Evolutionary conservation across 2,888 invertebrate genomes (phyloP).

Genomic region (Philereme transversata): DNA sequence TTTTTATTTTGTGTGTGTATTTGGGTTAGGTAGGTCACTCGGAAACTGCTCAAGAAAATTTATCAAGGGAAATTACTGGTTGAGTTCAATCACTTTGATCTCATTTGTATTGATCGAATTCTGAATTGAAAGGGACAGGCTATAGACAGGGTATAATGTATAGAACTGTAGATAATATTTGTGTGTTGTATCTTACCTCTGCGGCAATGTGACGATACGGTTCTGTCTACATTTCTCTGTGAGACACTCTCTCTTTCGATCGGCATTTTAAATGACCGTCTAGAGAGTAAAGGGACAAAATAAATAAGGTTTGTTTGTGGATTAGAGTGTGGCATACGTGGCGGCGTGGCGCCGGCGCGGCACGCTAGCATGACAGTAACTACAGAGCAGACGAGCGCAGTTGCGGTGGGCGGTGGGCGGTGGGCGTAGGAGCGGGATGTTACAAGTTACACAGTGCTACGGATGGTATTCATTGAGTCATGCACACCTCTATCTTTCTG

Average conservation of each 20-base stretch:
- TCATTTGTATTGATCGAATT: slow-evolving; percentile 6
- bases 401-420: slow-evolving; percentile 79
- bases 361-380: slow-evolving; percentile 81
- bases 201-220: slow-evolving; percentile 79
- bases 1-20: slow-evolving; percentile 26
- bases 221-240: slow-evolving; percentile 84
- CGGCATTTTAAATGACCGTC: slow-evolving; percentile 87
- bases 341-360: slow-evolving; percentile 48
- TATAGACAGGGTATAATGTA: slow-evolving; percentile 35
- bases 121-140: slow-evolving; percentile 4
- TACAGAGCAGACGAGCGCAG: slow-evolving; percentile 84
- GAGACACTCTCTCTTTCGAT: slow-evolving; percentile 82
- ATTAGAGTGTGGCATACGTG: slow-evolving; percentile 75
- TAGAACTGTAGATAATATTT: slow-evolving; percentile 61
- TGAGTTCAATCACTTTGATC: slow-evolving; percentile 14
- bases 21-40: slow-evolving; percentile 30
- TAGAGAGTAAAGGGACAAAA: slow-evolving; percentile 86
- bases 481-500: slow-evolving; percentile 99
- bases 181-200: slow-evolving; percentile 79
- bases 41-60: slow-evolving; percentile 32
- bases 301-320: slow-evolving; percentile 84
- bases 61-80: slow-evolving; percentile 7
- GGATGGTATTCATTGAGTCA: slow-evolving; percentile 88
- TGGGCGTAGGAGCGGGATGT: slow-evolving; percentile 85
- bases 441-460: slow-evolving; percentile 86